These are phyloP conservation scores for Lindbergichthys nudifrons DNA, from an alignment of 2,797 vertebrate species.

Conservation along the genomic window DNA sequence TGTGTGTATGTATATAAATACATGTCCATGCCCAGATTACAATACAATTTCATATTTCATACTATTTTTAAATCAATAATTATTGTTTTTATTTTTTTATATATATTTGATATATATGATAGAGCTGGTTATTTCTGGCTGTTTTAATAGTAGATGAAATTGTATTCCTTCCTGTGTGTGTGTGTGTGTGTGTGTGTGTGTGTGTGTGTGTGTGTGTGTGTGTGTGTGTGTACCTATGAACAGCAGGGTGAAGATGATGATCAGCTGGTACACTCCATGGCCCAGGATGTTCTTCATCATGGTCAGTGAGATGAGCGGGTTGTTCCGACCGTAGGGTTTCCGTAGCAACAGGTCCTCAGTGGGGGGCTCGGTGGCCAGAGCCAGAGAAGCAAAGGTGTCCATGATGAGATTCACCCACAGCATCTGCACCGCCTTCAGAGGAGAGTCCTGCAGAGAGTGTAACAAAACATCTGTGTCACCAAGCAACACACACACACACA, in stretches of 20 bases:
- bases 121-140: not conserved
- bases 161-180: not conserved
- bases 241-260: constrained; percentile 93
- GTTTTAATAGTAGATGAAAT: not conserved
- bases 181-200: not conserved
- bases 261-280: constrained; percentile 92
- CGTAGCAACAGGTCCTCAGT: constrained; percentile 91
- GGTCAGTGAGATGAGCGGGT: constrained; percentile 93
- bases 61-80: too few species aligned
- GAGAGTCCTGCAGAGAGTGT: constrained; percentile 70
- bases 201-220: not conserved
- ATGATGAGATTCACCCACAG: constrained; percentile 96
- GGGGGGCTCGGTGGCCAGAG: constrained; percentile 92
- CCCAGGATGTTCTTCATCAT: constrained; percentile 97
- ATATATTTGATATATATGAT: too few species aligned
- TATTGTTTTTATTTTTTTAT: too few species aligned
- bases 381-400: constrained; percentile 95
- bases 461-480: constrained; percentile 1
- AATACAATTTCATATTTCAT: too few species aligned
- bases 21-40: too few species aligned
- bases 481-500: too few species aligned
- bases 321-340: constrained; percentile 93
- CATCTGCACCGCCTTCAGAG: constrained; percentile 94
- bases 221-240: constrained; percentile 84
- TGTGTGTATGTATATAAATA: too few species aligned